A percentile compares a stretch with the other conserved stretches of the same genome.
phyloP scores from a whole-genome alignment of 1,140 invertebrate genomes.

The Zaprionus davidi region DNA sequence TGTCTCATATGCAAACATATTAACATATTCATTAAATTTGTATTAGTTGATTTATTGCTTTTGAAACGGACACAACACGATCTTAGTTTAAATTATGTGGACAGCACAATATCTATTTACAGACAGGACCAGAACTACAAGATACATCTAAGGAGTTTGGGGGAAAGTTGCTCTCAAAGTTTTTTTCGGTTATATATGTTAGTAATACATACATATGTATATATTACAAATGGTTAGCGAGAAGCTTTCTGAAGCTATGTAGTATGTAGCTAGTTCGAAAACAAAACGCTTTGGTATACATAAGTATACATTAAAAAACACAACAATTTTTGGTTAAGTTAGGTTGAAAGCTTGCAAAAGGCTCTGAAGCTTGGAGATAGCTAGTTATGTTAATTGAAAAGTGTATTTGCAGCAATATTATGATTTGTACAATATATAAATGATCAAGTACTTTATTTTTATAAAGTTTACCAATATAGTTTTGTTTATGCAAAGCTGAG shows the following conservation, averaged over 20 bases:
- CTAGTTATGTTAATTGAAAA: conserved; percentile 32
- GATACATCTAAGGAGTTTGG: conserved; percentile 18
- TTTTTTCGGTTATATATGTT: conserved; percentile 36
- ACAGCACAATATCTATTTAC: conserved; percentile 67
- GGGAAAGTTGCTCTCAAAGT: not conserved
- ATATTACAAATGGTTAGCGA: conserved; percentile 62
- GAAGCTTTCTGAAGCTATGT: conserved; percentile 31
- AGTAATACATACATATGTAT: conserved; percentile 37
- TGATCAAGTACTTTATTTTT: conserved; percentile 36
- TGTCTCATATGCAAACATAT: conserved; percentile 65
- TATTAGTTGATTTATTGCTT: conserved; percentile 13
- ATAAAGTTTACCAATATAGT: conserved; percentile 45
- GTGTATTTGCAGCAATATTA: conserved; percentile 13
- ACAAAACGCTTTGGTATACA: conserved; percentile 24
- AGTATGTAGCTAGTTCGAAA: conserved; percentile 30
- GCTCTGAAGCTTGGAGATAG: conserved; percentile 18
- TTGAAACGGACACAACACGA: conserved; percentile 44
- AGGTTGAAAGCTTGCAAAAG: conserved; percentile 39
- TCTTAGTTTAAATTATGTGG: conserved; percentile 31
- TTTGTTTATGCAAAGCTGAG: conserved; percentile 25
- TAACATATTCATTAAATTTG: conserved; percentile 52
- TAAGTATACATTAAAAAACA: conserved; percentile 7
- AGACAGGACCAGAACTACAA: conserved; percentile 53
- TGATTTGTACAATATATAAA: conserved; percentile 15
- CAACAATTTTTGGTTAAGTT: conserved; percentile 36